Percentiles rank a stretch among this genome's conserved stretches.
phyloP scores from a whole-genome alignment of 2,797 vertebrate species.

The Amazona ochrocephala region DNA sequence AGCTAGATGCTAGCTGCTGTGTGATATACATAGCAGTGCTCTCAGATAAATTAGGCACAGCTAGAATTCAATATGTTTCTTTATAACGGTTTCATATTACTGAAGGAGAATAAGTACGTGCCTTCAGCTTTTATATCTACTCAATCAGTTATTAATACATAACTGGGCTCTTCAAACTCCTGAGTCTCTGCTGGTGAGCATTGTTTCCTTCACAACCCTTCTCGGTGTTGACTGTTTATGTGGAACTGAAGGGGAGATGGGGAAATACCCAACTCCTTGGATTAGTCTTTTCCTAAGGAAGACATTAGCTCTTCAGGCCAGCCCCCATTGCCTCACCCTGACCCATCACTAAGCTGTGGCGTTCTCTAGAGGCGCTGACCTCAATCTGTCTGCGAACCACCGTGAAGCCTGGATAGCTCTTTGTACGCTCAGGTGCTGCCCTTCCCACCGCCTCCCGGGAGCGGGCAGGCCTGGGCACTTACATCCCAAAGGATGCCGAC shows the following conservation, averaged over 20 bases:
- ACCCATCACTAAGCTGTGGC: neutral
- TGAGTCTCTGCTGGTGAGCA: neutral
- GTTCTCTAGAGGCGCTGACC: neutral
- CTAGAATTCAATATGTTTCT: neutral
- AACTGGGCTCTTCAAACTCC: neutral
- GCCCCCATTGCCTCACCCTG: neutral
- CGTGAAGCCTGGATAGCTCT: neutral
- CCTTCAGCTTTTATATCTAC: neutral
- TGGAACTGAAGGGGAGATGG: neutral
- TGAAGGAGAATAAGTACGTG: neutral
- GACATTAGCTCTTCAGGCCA: neutral
- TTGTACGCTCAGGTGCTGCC: neutral
- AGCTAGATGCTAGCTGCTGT: conserved; percentile 12
- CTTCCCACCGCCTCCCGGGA: neutral
- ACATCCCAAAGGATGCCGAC: rapidly evolving
- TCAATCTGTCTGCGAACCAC: neutral
- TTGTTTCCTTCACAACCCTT: neutral
- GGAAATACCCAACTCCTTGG: neutral
- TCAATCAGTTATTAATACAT: neutral
- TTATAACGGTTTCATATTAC: neutral
- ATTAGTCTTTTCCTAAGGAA: neutral
- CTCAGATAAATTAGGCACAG: conserved; percentile 40
- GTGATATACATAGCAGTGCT: neutral
- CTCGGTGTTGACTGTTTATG: neutral
- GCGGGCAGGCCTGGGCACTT: rapidly evolving